Base-by-base conservation (phyloP, 1,140 invertebrate genomes). In the Chlorops oryzae region DNA sequence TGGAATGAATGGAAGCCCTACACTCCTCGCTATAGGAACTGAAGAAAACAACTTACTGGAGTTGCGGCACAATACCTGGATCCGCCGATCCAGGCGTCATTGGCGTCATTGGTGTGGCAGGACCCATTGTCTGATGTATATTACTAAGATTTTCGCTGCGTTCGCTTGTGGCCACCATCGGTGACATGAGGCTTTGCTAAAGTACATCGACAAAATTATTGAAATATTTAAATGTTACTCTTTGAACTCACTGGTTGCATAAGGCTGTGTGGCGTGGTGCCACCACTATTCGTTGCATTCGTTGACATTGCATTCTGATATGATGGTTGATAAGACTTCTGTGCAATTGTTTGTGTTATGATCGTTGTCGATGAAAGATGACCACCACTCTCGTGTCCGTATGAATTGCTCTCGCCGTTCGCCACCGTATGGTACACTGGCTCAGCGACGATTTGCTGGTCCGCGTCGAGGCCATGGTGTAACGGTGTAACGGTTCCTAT, bases 21-120 rank as follows among this genome's bases (percentile, higher is more conserved):
- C n/a, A n/a, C n/a, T n/a, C n/a, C n/a, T n/a, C n/a, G n/a, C n/a
- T n/a, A n/a, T n/a, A n/a, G n/a, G n/a, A n/a, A n/a, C n/a, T n/a
- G n/a, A n/a, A n/a, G n/a, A n/a, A n/a, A n/a, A n/a, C n/a, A 35
- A 81, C 81, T 82, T 78, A 94, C 91, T 97, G 94, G 67, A 97
- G 76, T 69, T 95, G 90, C 43, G 95, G 94, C 40, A 94, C 80
- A 61, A 96, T 95, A 42, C 89, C 90, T 50, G 92, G 89, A 76
- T 96, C 93, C 23, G 90, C 88, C 12, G 92, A 94, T 56, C 90
- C 87, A 52, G 94, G 93, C 3, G 93, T 96, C 80, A 94, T 90
- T 20, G 93, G 92, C 10, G 92, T 96, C 69, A 93, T 88, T 2
- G 93, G 88, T 18, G 85, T 87, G 2, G 84, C 83, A 9, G 89